These are phyloP conservation scores for Harpalus rufipes DNA, from an alignment of 2,888 invertebrate genomes.

Conservation along the genomic window DNA sequence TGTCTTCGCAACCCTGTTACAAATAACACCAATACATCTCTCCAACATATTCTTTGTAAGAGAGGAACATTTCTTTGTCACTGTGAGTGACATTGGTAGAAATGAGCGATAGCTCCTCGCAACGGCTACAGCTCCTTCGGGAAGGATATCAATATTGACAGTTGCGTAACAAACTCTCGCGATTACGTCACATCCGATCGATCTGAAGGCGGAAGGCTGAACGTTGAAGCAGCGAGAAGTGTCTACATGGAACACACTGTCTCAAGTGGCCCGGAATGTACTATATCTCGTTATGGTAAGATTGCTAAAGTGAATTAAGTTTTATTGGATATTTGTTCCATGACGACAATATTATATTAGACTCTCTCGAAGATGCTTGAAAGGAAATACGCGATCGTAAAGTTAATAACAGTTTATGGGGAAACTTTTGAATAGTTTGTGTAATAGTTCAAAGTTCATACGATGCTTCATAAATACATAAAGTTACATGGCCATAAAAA, in stretches of 20 bases:
- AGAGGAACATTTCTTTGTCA: neutral
- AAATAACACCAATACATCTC: neutral
- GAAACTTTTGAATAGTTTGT: neutral
- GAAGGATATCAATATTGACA: constrained; percentile 51
- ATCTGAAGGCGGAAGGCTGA: neutral
- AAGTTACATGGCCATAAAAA: neutral
- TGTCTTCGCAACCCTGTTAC: neutral
- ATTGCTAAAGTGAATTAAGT: constrained; percentile 29
- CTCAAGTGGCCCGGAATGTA: constrained; percentile 29
- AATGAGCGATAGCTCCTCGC: constrained; percentile 31
- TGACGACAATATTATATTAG: constrained; percentile 28
- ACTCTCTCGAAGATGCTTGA: neutral
- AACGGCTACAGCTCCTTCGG: constrained; percentile 34
- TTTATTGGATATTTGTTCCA: constrained; percentile 45
- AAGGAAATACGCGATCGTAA: neutral
- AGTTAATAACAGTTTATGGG: constrained; percentile 12
- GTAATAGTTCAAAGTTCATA: constrained; percentile 1
- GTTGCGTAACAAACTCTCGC: constrained; percentile 56
- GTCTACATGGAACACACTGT: constrained; percentile 15
- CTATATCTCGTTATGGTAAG: constrained; percentile 43
- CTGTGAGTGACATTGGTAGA: constrained; percentile 27
- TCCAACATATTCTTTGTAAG: neutral
- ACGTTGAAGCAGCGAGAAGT: neutral
- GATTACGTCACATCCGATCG: constrained; percentile 52
- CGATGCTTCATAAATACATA: neutral